Percentiles rank a stretch among this genome's conserved stretches.
These are phyloP conservation scores for Eulemur macaco DNA, from an alignment of 2,113 vertebrate species.

Conservation along the genomic window DNA sequence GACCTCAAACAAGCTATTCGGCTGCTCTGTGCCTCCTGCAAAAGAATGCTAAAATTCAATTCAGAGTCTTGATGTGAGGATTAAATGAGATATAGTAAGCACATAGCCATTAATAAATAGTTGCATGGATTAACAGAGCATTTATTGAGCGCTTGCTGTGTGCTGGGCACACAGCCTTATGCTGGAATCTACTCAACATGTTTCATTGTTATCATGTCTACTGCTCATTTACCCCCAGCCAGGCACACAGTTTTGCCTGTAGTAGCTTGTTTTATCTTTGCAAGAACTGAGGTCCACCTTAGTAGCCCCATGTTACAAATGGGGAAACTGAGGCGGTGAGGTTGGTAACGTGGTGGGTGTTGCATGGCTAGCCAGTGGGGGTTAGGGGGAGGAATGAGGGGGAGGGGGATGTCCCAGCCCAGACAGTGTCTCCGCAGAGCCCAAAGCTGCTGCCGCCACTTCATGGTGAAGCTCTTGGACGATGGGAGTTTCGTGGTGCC, in stretches of 20 bases:
- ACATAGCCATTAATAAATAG: not conserved
- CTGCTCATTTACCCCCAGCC: not conserved
- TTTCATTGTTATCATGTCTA: not conserved
- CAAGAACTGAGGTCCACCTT: not conserved
- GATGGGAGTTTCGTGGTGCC: slow-evolving; percentile 81
- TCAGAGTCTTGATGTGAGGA: not conserved
- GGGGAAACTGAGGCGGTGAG: not conserved
- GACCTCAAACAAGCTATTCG: not conserved
- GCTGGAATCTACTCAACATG: no score
- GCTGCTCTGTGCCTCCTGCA: not conserved
- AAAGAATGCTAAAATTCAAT: not conserved
- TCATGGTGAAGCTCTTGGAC: slow-evolving; percentile 86
- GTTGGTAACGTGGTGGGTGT: not conserved
- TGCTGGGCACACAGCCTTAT: not conserved
- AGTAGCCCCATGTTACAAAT: not conserved
- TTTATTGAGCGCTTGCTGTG: not conserved
- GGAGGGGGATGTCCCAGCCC: not conserved
- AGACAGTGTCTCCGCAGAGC: slow-evolving; percentile 59
- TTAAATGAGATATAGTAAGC: not conserved
- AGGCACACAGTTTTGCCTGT: not conserved
- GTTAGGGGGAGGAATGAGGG: rapidly evolving
- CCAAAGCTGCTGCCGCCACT: slow-evolving; percentile 85
- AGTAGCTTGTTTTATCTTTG: not conserved
- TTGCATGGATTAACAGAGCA: not conserved
- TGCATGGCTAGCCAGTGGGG: not conserved